Evolutionary conservation across 2,888 invertebrate species (phyloP).

Genomic region (Ischnura elegans): DNA sequence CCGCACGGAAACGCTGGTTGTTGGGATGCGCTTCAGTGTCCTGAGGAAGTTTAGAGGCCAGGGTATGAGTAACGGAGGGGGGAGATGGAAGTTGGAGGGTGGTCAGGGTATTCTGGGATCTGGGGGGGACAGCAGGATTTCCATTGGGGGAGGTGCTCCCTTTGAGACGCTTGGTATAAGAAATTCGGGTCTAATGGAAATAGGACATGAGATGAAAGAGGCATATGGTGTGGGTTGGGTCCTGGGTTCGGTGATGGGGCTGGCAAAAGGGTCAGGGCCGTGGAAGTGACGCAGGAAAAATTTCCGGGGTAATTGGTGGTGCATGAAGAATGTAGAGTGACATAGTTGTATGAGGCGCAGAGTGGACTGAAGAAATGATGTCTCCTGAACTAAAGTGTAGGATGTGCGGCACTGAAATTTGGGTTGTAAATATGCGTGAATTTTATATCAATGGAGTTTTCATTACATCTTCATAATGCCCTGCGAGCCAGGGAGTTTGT

Average conservation of each 20-base stretch:
- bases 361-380: background rate
- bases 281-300: background rate
- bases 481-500: no score
- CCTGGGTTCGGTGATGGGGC: background rate
- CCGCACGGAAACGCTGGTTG: background rate
- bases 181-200: conserved; percentile 62
- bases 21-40: conserved; percentile 38
- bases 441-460: no score
- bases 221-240: background rate
- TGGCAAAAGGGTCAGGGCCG: background rate
- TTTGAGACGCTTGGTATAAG: conserved; percentile 34
- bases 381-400: no score
- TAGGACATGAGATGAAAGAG: conserved; percentile 54
- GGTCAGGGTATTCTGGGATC: background rate
- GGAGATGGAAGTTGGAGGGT: background rate
- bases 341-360: background rate
- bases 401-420: background rate
- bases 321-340: background rate
- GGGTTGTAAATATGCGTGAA: background rate
- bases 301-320: background rate
- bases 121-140: background rate
- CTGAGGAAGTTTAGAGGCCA: background rate
- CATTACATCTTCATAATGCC: no score
- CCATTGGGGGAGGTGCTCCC: background rate
- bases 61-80: background rate